Percentiles rank a stretch among this genome's conserved stretches.
Conservation (phyloP, 2,113 vertebrate genomes). For the Clinocottus analis region DNA sequence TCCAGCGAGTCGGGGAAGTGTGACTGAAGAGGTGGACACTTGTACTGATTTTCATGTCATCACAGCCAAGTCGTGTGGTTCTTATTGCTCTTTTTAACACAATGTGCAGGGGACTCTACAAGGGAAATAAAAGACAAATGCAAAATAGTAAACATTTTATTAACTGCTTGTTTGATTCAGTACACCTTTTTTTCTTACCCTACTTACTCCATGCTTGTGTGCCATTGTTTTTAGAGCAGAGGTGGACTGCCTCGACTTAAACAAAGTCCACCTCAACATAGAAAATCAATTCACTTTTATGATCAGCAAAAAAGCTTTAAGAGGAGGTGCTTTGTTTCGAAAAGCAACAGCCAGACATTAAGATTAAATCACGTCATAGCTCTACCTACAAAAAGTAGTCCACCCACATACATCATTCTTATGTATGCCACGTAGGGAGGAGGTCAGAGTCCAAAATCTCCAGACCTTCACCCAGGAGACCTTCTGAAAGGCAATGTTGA, state of each 20-base stretch:
- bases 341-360: not conserved
- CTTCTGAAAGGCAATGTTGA: not conserved
- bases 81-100: not conserved
- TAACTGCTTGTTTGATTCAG: not conserved
- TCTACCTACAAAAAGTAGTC: no score
- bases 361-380: no score
- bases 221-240: not conserved
- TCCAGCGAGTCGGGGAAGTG: not conserved
- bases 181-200: no score
- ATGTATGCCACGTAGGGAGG: not conserved
- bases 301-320: not conserved
- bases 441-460: not conserved
- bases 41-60: not conserved
- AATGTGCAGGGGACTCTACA: not conserved
- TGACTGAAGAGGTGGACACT: not conserved
- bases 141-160: not conserved
- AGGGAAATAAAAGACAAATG: not conserved
- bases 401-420: no score
- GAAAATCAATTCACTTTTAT: not conserved
- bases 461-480: not conserved
- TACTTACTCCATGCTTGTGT: not conserved
- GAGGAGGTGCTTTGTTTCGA: not conserved
- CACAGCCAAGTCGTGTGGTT: slow-evolving; percentile 36
- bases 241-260: no score
- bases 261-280: no score